Conservation (phyloP, 2,113 vertebrate genomes). For the Tauraco erythrolophus region DNA sequence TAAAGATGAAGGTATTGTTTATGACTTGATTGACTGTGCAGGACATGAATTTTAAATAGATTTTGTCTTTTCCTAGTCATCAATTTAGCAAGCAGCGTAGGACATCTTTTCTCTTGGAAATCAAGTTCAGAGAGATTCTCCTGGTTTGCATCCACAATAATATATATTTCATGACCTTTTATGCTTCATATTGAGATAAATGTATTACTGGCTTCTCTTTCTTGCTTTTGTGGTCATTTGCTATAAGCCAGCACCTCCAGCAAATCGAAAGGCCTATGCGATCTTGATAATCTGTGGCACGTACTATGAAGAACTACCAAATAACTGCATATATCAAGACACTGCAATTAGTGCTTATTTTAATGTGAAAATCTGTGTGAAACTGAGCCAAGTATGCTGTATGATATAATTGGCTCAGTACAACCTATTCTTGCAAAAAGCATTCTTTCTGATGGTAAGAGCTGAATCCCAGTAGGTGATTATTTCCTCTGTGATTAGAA, state of each 20-base stretch:
- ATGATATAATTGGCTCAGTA: conserved; percentile 11
- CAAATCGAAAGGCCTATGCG: neutral
- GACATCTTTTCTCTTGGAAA: neutral
- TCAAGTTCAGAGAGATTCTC: neutral
- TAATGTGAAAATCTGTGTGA: conserved; percentile 18
- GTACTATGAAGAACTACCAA: neutral
- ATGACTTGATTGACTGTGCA: neutral
- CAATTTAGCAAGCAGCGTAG: neutral
- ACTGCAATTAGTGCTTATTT: neutral
- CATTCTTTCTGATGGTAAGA: neutral
- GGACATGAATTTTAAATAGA: neutral
- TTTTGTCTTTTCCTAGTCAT: neutral
- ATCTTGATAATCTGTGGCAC: neutral
- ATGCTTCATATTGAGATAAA: neutral
- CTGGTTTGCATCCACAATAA: neutral
- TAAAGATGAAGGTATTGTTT: neutral
- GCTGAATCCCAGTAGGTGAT: conserved; percentile 8
- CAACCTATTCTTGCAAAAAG: conserved; percentile 10
- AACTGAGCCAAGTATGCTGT: neutral
- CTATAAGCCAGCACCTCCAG: neutral
- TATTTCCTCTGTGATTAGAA: conserved; percentile 22
- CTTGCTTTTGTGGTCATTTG: neutral
- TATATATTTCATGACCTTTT: neutral
- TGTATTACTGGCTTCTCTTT: neutral
- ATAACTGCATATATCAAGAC: neutral